Conservation (phyloP, 2,797 vertebrate genomes). For the Cossypha heuglini region DNA sequence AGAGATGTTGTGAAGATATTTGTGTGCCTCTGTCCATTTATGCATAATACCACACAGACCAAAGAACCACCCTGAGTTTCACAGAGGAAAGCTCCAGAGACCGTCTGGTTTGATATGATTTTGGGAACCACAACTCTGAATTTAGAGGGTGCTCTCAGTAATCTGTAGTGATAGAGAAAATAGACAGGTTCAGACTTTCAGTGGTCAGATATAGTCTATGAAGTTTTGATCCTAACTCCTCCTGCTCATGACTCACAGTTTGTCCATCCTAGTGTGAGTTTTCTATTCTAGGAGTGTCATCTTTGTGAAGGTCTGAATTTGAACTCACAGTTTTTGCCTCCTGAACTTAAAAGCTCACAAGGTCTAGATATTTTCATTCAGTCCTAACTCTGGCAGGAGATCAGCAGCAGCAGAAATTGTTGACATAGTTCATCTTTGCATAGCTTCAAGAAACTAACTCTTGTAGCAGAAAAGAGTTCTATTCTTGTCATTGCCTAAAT, state of each 20-base stretch:
- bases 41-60: neutral
- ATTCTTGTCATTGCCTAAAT: neutral
- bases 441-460: neutral
- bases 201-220: neutral
- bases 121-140: neutral
- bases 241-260: neutral
- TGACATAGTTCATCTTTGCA: neutral
- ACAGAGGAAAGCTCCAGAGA: neutral
- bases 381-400: neutral
- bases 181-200: neutral
- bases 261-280: neutral
- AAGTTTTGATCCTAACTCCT: neutral
- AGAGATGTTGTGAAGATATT: neutral
- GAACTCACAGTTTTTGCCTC: neutral
- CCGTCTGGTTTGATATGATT: neutral
- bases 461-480: neutral
- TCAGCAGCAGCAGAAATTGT: neutral
- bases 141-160: neutral
- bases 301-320: neutral
- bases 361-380: neutral
- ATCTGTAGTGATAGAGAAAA: neutral
- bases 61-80: neutral
- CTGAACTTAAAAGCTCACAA: neutral
- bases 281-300: neutral
- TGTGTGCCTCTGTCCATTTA: neutral